Percentiles rank a stretch among this genome's conserved stretches.
Conservation (phyloP, 2,113 vertebrate genomes). For the Labeo rohita region DNA sequence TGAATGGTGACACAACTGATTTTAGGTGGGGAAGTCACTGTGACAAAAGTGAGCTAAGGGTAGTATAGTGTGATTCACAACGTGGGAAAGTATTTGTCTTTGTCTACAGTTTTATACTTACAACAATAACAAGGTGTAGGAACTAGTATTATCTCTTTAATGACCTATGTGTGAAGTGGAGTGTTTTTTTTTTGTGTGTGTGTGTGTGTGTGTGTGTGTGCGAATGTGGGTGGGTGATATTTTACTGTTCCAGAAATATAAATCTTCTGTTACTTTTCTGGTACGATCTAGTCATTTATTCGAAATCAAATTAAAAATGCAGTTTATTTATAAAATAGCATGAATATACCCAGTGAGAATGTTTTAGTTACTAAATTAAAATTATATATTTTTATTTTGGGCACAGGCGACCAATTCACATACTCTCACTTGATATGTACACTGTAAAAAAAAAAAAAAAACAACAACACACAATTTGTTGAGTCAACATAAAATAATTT, state of each 20-base stretch:
- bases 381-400: no score
- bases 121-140: slow-evolving; percentile 31
- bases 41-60: slow-evolving; percentile 66
- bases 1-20: slow-evolving; percentile 60
- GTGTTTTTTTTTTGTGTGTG: background rate
- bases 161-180: background rate
- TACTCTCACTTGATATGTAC: no score
- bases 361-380: no score
- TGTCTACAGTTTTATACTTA: slow-evolving; percentile 60
- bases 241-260: background rate
- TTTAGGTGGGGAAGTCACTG: slow-evolving; percentile 63
- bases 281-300: no score
- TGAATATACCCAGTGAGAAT: no score
- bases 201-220: background rate
- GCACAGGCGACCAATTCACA: no score
- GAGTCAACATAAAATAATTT: no score
- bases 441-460: no score
- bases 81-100: slow-evolving; percentile 71
- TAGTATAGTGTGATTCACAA: slow-evolving; percentile 62
- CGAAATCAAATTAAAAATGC: no score
- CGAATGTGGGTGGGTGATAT: background rate
- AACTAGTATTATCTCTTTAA: slow-evolving; percentile 35
- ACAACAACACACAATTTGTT: no score
- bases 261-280: background rate
- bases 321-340: no score